Evolutionary conservation across 2,797 vertebrate genomes (phyloP).

Genomic region (Chiloscyllium punctatum): DNA sequence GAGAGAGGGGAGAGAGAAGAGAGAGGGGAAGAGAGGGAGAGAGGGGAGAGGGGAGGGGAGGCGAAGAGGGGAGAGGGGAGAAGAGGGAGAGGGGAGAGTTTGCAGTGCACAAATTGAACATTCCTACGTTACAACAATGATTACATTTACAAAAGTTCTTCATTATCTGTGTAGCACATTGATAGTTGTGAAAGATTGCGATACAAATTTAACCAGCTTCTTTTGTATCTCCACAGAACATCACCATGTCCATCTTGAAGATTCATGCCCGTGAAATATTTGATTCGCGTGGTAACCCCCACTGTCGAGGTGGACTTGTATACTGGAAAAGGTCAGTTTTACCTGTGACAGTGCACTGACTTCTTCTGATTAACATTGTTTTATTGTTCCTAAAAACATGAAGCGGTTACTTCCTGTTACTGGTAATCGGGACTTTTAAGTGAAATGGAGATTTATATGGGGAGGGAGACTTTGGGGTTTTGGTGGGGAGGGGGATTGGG

Average conservation of each 20-base stretch:
- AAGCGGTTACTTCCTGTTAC: neutral
- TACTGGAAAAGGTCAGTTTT: constrained; percentile 79
- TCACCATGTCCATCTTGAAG: constrained; percentile 87
- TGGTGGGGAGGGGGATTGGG: too few relatives aligned
- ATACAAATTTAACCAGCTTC: neutral
- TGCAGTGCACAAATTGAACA: too few relatives aligned
- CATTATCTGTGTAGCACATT: neutral
- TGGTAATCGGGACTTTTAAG: too few relatives aligned
- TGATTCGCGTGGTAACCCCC: constrained; percentile 98
- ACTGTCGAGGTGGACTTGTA: constrained; percentile 92
- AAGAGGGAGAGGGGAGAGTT: too few relatives aligned
- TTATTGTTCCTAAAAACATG: neutral
- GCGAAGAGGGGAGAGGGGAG: too few relatives aligned
- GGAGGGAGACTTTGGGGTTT: too few relatives aligned
- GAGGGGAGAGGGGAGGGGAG: too few relatives aligned
- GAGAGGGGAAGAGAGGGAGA: too few relatives aligned
- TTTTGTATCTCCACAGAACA: constrained; percentile 50
- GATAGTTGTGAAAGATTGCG: neutral
- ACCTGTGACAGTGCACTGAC: neutral
- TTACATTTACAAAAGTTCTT: neutral
- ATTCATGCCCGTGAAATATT: constrained; percentile 88
- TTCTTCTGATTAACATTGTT: neutral
- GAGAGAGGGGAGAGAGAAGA: too few relatives aligned
- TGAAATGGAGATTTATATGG: too few relatives aligned
- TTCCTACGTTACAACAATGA: neutral